Percentiles rank a stretch among this genome's conserved stretches.
Conservation (phyloP, 2,888 invertebrate species). For the Calliphora vomitoria region DNA sequence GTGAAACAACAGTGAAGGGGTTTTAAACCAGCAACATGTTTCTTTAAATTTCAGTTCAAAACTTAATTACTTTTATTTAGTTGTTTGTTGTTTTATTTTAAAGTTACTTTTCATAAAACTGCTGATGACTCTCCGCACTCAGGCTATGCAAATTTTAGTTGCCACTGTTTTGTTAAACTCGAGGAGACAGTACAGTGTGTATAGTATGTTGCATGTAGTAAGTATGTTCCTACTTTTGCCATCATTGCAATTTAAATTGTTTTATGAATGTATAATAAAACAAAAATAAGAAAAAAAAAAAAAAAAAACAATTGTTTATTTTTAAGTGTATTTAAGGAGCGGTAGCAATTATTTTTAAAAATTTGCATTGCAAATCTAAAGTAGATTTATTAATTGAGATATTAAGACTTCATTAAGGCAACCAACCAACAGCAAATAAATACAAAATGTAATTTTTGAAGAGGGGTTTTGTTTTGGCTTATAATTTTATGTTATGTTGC, state of each 20-base stretch:
- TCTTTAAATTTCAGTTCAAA: conserved; percentile 62
- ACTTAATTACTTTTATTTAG: conserved; percentile 60
- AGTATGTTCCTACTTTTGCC: conserved; percentile 19
- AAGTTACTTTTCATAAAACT: conserved; percentile 11
- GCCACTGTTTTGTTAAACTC: neutral
- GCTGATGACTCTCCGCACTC: neutral
- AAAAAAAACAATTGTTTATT: conserved; percentile 25
- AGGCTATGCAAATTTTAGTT: conserved; percentile 54
- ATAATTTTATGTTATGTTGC: neutral
- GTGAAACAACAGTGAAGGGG: neutral
- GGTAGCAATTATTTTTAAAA: conserved; percentile 64
- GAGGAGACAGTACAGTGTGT: conserved; percentile 28
- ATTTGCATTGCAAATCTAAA: conserved; percentile 68
- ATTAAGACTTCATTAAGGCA: conserved; percentile 68
- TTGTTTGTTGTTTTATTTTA: conserved; percentile 13
- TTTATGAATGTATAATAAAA: conserved; percentile 47
- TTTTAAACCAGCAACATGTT: conserved; percentile 48
- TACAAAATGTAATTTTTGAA: neutral
- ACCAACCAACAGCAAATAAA: conserved; percentile 28
- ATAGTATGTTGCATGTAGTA: conserved; percentile 35
- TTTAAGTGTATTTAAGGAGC: conserved; percentile 45
- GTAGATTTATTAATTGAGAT: conserved; percentile 73
- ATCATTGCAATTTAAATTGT: conserved; percentile 48
- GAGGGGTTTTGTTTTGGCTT: neutral
- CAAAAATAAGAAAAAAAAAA: no score